phyloP scores from a whole-genome alignment of 2,888 invertebrate genomes.

The Mesorhabditis spiculigera region DNA sequence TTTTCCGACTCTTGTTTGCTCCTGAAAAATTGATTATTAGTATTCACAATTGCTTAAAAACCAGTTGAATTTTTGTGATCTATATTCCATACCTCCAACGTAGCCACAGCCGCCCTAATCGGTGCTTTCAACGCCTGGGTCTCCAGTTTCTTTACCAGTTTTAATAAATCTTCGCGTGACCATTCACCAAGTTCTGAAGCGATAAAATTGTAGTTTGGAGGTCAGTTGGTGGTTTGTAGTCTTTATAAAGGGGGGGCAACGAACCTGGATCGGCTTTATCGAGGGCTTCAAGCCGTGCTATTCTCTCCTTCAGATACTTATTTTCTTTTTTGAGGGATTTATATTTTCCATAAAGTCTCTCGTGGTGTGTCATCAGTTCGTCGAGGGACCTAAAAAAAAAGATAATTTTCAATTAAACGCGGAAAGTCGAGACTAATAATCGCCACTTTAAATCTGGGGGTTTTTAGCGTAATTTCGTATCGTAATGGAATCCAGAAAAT shows the following conservation, averaged over 20 bases:
- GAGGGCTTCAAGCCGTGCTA: neutral
- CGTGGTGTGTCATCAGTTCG: neutral
- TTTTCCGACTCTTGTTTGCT: neutral
- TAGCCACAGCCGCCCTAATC: conserved; percentile 3
- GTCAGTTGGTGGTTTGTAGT: no score
- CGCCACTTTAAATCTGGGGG: no score
- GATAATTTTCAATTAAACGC: no score
- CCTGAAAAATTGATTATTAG: neutral
- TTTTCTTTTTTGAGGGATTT: conserved; percentile 1
- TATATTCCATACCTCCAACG: neutral
- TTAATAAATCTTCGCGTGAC: neutral
- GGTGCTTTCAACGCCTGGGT: conserved; percentile 2
- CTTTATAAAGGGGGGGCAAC: no score
- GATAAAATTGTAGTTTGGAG: neutral
- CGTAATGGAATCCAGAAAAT: no score
- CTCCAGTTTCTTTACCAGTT: neutral
- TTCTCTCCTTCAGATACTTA: conserved; percentile 5
- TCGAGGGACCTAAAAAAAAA: conserved; percentile 3
- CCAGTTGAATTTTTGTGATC: no score
- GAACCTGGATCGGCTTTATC: neutral
- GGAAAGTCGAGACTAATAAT: no score
- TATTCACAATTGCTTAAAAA: neutral
- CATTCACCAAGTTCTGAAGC: neutral
- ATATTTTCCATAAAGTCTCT: neutral
- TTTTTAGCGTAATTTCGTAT: no score